Conservation (phyloP, 2,888 invertebrate species). For the Drosophila phalerata region DNA sequence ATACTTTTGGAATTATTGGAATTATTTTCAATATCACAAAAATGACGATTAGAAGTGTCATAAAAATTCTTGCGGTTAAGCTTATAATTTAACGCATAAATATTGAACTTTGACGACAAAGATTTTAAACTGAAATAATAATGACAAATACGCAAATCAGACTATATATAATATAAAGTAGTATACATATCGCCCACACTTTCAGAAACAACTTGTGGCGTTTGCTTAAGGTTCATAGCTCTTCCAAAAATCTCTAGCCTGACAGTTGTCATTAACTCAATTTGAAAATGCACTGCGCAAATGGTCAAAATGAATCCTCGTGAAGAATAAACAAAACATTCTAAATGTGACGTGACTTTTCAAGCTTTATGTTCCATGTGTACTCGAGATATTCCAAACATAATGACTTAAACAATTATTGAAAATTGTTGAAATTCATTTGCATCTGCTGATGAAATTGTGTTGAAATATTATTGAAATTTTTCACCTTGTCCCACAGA, state of each 20-base stretch:
- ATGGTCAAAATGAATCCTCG: conserved; percentile 39
- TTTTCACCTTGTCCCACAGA: conserved; percentile 18
- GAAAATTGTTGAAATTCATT: conserved; percentile 32
- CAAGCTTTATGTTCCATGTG: conserved; percentile 10
- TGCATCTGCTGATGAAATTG: conserved; percentile 26
- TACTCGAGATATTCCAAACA: conserved; percentile 18
- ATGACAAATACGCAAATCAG: conserved; percentile 19
- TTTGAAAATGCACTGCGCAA: conserved; percentile 68
- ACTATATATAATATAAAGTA: conserved; percentile 5
- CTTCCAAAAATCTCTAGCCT: conserved; percentile 41
- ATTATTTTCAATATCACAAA: not conserved
- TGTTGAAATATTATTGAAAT: conserved; percentile 26
- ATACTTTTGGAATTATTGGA: conserved; percentile 23
- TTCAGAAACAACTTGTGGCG: conserved; percentile 56
- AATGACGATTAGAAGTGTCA: conserved; percentile 17
- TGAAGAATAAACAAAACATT: conserved; percentile 23
- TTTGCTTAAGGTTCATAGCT: conserved; percentile 40
- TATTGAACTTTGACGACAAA: no score
- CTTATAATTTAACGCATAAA: conserved; percentile 18
- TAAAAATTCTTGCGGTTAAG: conserved; percentile 18
- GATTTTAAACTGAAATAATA: conserved; percentile 12
- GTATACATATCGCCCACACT: conserved; percentile 26
- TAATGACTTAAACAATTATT: conserved; percentile 61
- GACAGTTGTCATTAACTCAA: conserved; percentile 75
- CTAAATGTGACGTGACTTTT: conserved; percentile 30